Conservation (phyloP, 2,888 invertebrate species). For the Hydrotaea diabolus region DNA sequence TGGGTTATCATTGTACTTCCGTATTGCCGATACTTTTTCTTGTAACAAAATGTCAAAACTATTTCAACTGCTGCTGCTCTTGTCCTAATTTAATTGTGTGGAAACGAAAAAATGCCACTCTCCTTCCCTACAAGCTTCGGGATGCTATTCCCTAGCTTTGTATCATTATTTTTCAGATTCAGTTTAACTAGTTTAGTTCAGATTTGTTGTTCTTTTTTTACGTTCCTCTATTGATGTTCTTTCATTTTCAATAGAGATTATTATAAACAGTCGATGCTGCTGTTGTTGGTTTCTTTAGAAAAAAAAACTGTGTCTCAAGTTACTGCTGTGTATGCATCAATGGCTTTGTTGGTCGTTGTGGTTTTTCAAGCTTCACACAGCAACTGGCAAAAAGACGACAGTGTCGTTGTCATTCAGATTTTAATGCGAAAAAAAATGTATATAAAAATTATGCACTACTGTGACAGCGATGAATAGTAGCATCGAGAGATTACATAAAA, state of each 20-base stretch:
- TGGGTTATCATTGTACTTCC: conserved; percentile 20
- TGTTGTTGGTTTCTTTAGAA: not conserved
- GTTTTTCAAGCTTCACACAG: conserved; percentile 16
- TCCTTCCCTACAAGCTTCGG: too few species aligned
- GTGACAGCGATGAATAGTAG: too few species aligned
- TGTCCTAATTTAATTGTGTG: not conserved
- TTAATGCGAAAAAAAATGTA: too few species aligned
- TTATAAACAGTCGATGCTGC: not conserved
- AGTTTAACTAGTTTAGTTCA: not conserved
- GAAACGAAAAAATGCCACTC: not conserved
- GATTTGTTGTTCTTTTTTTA: too few species aligned
- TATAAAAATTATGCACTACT: too few species aligned
- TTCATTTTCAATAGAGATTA: conserved; percentile 9
- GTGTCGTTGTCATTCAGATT: not conserved
- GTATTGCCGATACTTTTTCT: not conserved
- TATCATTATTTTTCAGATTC: not conserved
- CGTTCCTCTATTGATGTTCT: not conserved
- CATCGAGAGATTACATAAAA: too few species aligned
- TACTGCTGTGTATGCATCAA: conserved; percentile 55
- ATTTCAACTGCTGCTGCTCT: not conserved
- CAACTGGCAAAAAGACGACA: not conserved
- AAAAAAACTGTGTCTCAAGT: conserved; percentile 42
- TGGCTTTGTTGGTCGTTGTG: conserved; percentile 59
- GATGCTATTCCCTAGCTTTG: too few species aligned
- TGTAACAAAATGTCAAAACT: not conserved